These are phyloP conservation scores for Esox niger DNA, from an alignment of 2,113 vertebrate genomes.

Conservation along the genomic window DNA sequence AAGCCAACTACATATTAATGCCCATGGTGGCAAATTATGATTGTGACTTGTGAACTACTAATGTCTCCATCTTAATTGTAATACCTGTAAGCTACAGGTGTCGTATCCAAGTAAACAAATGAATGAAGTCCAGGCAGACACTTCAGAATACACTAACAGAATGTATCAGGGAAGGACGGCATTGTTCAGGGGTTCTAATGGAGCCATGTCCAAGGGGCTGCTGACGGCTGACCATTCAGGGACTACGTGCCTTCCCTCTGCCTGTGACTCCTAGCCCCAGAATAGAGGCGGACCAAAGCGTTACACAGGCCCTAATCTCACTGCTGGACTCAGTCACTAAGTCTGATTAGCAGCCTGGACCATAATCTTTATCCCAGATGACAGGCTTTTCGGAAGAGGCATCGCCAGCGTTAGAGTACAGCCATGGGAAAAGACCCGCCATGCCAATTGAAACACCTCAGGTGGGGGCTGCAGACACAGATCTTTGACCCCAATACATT, in stretches of 20 bases:
- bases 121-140: too few relatives aligned
- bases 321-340: constrained; percentile 22
- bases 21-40: too few relatives aligned
- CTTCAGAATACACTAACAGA: not conserved
- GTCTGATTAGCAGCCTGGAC: constrained; percentile 44
- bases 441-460: constrained; percentile 21
- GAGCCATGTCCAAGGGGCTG: not conserved
- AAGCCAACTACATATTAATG: too few relatives aligned
- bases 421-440: constrained; percentile 16
- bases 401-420: constrained; percentile 25
- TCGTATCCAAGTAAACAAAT: too few relatives aligned
- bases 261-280: constrained; percentile 37
- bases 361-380: constrained; percentile 65
- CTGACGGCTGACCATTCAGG: constrained; percentile 6
- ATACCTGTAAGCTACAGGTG: too few relatives aligned
- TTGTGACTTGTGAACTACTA: too few relatives aligned
- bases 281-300: constrained; percentile 12
- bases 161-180: not conserved
- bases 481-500: not conserved
- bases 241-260: constrained; percentile 11
- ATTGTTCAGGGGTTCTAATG: not conserved
- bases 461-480: not conserved
- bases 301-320: constrained; percentile 41
- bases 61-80: too few relatives aligned
- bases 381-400: constrained; percentile 58